A percentile compares a stretch with the other conserved stretches of the same genome.
These are phyloP conservation scores for Blera fallax DNA, from an alignment of 2,888 invertebrate species.

Conservation along the genomic window DNA sequence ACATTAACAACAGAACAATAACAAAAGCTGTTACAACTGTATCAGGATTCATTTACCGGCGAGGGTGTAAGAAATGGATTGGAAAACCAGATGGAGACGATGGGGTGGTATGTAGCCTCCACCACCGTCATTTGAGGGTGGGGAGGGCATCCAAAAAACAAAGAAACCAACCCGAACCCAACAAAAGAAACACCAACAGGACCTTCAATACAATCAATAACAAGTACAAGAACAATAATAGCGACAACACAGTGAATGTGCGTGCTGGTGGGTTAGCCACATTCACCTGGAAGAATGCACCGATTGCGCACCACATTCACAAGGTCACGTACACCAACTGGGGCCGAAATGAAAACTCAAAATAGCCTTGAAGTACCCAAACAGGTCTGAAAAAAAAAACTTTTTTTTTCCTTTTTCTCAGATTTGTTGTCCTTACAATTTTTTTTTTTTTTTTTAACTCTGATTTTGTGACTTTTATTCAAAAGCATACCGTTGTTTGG, in stretches of 20 bases:
- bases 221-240: background rate
- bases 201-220: background rate
- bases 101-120: conserved; percentile 75
- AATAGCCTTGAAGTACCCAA: conserved; percentile 95
- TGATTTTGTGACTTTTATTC: no score
- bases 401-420: background rate
- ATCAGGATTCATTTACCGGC: conserved; percentile 18
- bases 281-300: conserved; percentile 77
- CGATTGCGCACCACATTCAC: conserved; percentile 92
- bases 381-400: conserved; percentile 83
- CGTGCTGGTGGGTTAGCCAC: conserved; percentile 46
- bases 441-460: background rate
- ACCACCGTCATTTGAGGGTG: conserved; percentile 70
- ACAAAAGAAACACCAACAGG: conserved; percentile 1
- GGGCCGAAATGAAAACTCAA: conserved; percentile 95
- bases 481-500: background rate
- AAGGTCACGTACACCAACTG: conserved; percentile 93
- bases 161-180: conserved; percentile 47
- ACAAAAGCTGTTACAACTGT: background rate
- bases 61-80: conserved; percentile 73
- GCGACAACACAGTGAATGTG: conserved; percentile 34
- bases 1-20: conserved; percentile 25
- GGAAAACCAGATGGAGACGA: conserved; percentile 75
- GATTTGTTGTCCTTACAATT: background rate
- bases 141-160: conserved; percentile 60